Conservation (phyloP, 1,140 invertebrate genomes). For the Penaeus chinensis region DNA sequence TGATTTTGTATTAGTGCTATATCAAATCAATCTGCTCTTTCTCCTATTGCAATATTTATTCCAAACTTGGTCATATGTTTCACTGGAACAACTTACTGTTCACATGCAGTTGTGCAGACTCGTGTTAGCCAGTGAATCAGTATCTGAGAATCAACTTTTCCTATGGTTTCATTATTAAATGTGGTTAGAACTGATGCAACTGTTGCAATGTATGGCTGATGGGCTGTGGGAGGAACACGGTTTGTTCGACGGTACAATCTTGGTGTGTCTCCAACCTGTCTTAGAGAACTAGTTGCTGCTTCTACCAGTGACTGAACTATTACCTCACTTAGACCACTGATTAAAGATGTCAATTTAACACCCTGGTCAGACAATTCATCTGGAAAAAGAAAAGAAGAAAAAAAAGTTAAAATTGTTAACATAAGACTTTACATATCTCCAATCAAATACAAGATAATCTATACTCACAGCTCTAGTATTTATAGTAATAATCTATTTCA, state of each 20-base stretch:
- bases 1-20: background rate
- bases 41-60: no score
- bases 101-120: conserved; percentile 17
- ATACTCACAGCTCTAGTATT: no score
- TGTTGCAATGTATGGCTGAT: conserved; percentile 81
- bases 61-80: background rate
- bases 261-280: conserved; percentile 87
- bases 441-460: background rate
- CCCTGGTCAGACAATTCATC: conserved; percentile 39
- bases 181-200: conserved; percentile 73
- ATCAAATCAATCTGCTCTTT: background rate
- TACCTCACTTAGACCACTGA: conserved; percentile 24
- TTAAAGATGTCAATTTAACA: background rate
- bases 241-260: conserved; percentile 93
- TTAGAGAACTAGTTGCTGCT: conserved; percentile 65
- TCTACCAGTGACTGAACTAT: conserved; percentile 32
- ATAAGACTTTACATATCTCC: no score
- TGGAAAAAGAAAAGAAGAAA: background rate
- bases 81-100: conserved; percentile 28
- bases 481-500: no score
- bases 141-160: conserved; percentile 67
- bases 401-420: background rate
- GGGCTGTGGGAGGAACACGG: conserved; percentile 82
- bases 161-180: conserved; percentile 68
- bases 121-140: conserved; percentile 44